Evolutionary conservation across 2,113 vertebrate genomes (phyloP).

Genomic region (Brienomyrus longianalis): DNA sequence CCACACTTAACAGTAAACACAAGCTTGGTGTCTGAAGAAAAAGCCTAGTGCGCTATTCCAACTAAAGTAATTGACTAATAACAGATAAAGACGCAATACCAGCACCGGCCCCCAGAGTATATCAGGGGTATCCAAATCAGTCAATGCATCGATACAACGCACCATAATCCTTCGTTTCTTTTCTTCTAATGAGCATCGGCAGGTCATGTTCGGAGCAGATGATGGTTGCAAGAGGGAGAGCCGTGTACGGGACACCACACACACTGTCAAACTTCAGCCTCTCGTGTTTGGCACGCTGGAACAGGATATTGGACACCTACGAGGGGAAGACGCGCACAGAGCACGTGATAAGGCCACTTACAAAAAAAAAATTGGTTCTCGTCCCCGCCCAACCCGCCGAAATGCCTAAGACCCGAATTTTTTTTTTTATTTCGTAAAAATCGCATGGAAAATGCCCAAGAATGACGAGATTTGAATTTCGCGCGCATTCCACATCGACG

Average conservation of each 20-base stretch:
- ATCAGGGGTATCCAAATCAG: neutral
- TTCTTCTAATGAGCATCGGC: constrained; percentile 87
- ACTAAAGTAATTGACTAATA: neutral
- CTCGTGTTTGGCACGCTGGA: constrained; percentile 55
- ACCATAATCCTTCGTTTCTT: constrained; percentile 89
- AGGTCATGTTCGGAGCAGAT: constrained; percentile 67
- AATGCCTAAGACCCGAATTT: too few relatives aligned
- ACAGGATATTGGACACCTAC: constrained; percentile 75
- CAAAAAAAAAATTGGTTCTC: too few relatives aligned
- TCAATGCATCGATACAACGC: constrained; percentile 24
- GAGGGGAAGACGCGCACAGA: neutral
- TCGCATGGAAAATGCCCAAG: too few relatives aligned
- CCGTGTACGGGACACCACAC: constrained; percentile 91
- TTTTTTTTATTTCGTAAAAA: too few relatives aligned
- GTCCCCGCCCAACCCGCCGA: too few relatives aligned
- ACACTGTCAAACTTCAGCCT: constrained; percentile 60
- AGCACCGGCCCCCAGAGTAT: neutral
- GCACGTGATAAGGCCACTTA: neutral
- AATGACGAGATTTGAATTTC: too few relatives aligned
- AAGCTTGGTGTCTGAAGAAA: neutral
- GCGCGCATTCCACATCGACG: too few relatives aligned
- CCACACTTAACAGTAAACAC: neutral
- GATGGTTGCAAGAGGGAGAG: constrained; percentile 78
- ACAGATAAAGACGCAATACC: neutral
- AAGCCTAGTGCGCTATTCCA: neutral